Base-by-base conservation (phyloP, 1,140 invertebrate genomes). In the Drosophila erecta region DNA sequence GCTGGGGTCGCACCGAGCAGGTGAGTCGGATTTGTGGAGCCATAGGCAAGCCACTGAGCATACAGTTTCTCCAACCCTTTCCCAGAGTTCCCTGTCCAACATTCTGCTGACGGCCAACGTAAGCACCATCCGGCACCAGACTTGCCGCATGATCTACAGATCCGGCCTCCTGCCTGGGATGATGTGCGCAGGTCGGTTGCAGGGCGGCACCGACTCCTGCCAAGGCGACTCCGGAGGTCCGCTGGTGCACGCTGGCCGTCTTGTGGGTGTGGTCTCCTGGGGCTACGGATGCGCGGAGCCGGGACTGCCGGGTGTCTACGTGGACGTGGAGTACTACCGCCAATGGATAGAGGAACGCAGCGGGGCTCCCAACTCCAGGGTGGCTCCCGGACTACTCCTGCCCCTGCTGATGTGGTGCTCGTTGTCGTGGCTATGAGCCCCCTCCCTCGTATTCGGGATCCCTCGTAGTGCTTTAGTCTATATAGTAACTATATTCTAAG, bases 241-340 rank as follows among this genome's bases (percentile, higher is more conserved):
- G 3, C 76, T 95, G 67, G 85, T 94, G 4, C 92, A 92, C 71
- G 76, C 92, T 44, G 93, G 92, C 0, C 92, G 92, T 27, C 90
- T 96, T 37, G 94, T 94, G 51, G 96, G 96, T 5, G 91, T 96
- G 10, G 95, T 95, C 1, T 96, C 95, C 10, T 96, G 95, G 95
- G 96, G 96, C 20, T 93, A 93, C 58, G 94, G 94, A 4, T 97
- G 96, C 79, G 96, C 94, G 2, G 90, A 93, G 49, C 93, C 94
- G 0, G 79, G 89, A 1, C 94, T 94, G 76, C 96, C 96, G 0
- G 96, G 96, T 10, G 95, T 97, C 59, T 96, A 95, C 87, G 94
- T 95, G 2, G 94, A 95, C 38, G 94, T 97, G 12, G 77, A 79
- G 27, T 91, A 91, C 35, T 91, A 91, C 20, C 65, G 64, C 8